Evolutionary conservation across 2,797 vertebrate genomes (phyloP), one percentile per base, ranked within the genome.

Genomic region (Poecilia wingei): DNA sequence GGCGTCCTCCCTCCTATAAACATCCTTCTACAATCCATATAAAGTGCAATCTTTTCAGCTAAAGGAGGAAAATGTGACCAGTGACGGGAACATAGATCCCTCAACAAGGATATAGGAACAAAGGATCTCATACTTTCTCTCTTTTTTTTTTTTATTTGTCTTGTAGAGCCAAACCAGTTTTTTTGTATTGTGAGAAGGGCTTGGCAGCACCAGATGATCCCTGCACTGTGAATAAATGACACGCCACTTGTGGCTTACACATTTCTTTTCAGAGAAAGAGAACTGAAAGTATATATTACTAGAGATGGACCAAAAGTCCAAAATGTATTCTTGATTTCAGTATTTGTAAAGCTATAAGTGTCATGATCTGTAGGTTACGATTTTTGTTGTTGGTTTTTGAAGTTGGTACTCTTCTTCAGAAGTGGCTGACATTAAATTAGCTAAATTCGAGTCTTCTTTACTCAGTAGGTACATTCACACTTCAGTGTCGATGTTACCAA

Each of bases 161-260:
- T 28, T 28, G 25, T 25, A 81, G 41, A 12, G 78, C 84, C 41
- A 55, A 87, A 92, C 84, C 79, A 81, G 90, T 84, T 39, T 16
- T 79, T 70, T 72, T 61, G 31, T 22, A 76, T 81, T 53, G 47
- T 20, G 1, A 46, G 25, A 18, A 64, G 36, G 76, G 77, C 47
- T 81, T 3, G 0, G n/a, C 3, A 0, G 18, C 82, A 78, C 3
- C 53, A 76, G 33, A 59, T 53, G 84, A 84, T 74, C 78, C 77
- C 71, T 41, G 77, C 70, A 80, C 75, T 83, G 70, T 87, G 59
- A 70, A 46, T 4, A 2, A 45, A 87, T 4, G 47, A 87, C 79
- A 86, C 82, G 88, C 41, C 28, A 81, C 47, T 80, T 79, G 83
- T 57, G 77, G 49, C 68, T 80, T 80, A 79, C 80, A 86, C 20